Evolutionary conservation across 2,797 vertebrate species (phyloP), one percentile per base, ranked within the genome.

Genomic region (Acipenser ruthenus): DNA sequence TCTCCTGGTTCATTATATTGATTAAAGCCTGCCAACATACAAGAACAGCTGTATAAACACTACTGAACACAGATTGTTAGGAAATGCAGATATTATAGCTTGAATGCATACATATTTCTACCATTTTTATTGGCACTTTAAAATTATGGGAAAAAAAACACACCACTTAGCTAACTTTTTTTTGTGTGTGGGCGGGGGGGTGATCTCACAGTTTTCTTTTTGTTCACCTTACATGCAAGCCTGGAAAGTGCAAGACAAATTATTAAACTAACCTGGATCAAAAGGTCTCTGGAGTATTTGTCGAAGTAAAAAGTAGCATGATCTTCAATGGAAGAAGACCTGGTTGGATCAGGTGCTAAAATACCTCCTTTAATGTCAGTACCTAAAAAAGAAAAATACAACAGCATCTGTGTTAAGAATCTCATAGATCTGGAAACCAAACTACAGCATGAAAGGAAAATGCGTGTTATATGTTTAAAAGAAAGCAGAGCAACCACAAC

Each of bases 361-460:
- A 89, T 87, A 60, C 83, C 90, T 60, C 95, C 95, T 87, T 97
- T 99, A 66, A 92, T 95, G 74, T 95, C 91, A 7, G 92, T 92
- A 48, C 95, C 95, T 98, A 55, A 8, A 75, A 75, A 67, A 60
- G 13, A 73, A 71, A 51, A 13, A 69, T 49, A 18, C 9, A 70
- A 18, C 1, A 49, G 5, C 12, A 64, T 55, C 53, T 37, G 37
- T 37, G 37, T 37, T 37, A 37, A 37, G 37, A 37, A 37, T 37
- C 37, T 37, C 37, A 37, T 37, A 37, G 37, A 37, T 37, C 37
- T 37, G 37, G 37, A 37, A 37, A 37, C 37, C 37, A 37, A 37
- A 37, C 37, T 37, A 37, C 37, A 37, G 37, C 4, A 37, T 5
- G 37, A 37, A 37, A 37, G 37, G 37, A 37, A 37, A 37, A 37